Conservation (phyloP, 2,113 vertebrate genomes). For the Athene cunicularia region DNA sequence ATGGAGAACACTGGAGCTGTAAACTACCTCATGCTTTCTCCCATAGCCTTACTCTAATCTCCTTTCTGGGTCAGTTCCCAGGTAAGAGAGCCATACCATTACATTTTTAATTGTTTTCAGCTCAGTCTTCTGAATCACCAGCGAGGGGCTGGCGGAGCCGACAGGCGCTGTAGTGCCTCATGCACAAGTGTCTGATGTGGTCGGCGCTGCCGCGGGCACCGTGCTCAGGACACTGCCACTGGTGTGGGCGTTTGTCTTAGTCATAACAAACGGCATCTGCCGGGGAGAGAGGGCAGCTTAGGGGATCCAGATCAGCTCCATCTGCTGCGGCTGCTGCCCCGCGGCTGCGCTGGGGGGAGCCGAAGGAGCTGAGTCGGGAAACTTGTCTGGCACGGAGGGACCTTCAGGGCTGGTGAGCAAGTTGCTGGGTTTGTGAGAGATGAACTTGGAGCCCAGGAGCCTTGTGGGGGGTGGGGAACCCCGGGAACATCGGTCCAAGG, state of each 20-base stretch:
- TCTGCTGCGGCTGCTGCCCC: neutral
- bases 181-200: neutral
- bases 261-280: constrained; percentile 17
- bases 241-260: constrained; percentile 17
- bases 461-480: too few species aligned
- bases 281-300: neutral
- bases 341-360: neutral
- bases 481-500: neutral
- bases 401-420: neutral
- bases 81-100: neutral
- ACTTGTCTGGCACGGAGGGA: neutral
- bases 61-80: constrained; percentile 34
- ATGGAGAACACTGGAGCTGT: neutral
- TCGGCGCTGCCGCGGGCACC: neutral
- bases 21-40: neutral
- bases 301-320: neutral
- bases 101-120: constrained; percentile 10
- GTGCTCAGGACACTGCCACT: neutral
- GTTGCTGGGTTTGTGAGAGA: neutral
- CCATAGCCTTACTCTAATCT: neutral
- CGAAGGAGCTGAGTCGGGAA: accelerated
- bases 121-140: neutral
- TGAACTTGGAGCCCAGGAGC: neutral
- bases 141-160: neutral
- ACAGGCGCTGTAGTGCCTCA: neutral